Evolutionary conservation across 2,888 invertebrate species (phyloP), one percentile per base, ranked within the genome.

Genomic region (Hyposoter didymator): DNA sequence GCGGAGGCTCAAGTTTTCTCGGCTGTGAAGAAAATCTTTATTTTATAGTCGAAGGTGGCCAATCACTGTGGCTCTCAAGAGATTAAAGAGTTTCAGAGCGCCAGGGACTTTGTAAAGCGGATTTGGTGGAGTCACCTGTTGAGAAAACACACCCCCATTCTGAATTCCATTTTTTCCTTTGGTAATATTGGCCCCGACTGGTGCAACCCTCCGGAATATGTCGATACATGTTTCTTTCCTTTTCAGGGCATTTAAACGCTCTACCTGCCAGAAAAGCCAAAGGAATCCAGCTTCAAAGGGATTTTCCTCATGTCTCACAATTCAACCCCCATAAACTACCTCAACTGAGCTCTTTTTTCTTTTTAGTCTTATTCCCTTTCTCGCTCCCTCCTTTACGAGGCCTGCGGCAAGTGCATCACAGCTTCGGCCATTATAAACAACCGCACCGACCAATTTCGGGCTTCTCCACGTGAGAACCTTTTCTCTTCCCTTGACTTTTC

Each of bases 251-350:
- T 81, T 59, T 75, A 82, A 59, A 76, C 12, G 69, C 19, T 39
- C 52, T 72, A 59, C 35, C 73, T 83, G 59, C 7, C 12, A 70
- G 28, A 62, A 45, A 59, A 69, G 17, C 45, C 59, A 19, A 45
- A 55, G 12, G 52, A 76, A 72, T 88, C 84, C 82, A 88, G 89
- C 89, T 87, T 88, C 87, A 76, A 82, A 84, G 75, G 82, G 84
- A 87, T 76, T 87, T 90, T 90, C 89, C 87, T 87, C 78, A 76
- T 82, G 78, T 78, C 82, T 73, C 82, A 86, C 88, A 87, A 90
- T 90, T 87, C 88, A 47, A 81, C 67, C 82, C 64, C 73, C 84
- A 84, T 86, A 86, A 87, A 72, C 43, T 69, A 67, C 59, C 59
- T n/a, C 14, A 39, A 32, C 39, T 22, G 32, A 45, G 43, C 47